These are phyloP conservation scores for Notechis scutatus DNA, from an alignment of 2,113 vertebrate species.

Conservation along the genomic window DNA sequence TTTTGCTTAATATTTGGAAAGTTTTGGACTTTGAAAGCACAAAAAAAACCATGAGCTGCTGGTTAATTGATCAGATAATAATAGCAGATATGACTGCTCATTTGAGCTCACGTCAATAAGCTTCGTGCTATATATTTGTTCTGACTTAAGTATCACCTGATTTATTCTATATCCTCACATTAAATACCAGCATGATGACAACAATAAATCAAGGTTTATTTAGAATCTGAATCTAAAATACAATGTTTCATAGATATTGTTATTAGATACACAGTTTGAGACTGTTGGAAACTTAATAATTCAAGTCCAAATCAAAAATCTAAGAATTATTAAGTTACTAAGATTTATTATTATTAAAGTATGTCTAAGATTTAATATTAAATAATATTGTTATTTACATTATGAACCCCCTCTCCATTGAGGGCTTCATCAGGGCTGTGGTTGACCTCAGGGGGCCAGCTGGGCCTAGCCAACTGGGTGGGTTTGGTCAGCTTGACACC, in stretches of 20 bases:
- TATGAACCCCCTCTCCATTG: not conserved
- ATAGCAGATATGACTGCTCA: not conserved
- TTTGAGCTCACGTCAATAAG: not conserved
- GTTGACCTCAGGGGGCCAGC: no score
- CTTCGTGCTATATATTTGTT: not conserved
- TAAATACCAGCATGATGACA: rapidly evolving
- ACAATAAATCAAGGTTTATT: not conserved
- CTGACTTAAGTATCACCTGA: not conserved
- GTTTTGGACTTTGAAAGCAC: not conserved
- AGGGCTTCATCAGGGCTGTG: no score
- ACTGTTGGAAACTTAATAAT: not conserved
- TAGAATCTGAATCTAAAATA: not conserved
- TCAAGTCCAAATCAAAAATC: not conserved
- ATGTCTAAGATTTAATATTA: not conserved
- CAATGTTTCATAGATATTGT: not conserved
- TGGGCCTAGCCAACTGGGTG: no score
- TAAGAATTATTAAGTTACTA: not conserved
- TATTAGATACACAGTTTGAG: not conserved
- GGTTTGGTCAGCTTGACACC: no score
- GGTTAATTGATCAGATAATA: conserved; percentile 5
- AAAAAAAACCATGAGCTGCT: not conserved
- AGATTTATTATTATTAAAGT: not conserved
- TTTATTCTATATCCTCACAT: not conserved
- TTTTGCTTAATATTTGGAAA: not conserved
- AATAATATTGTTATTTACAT: not conserved